Conservation (phyloP, 2,888 invertebrate species). For the Nomada hirtipes region DNA sequence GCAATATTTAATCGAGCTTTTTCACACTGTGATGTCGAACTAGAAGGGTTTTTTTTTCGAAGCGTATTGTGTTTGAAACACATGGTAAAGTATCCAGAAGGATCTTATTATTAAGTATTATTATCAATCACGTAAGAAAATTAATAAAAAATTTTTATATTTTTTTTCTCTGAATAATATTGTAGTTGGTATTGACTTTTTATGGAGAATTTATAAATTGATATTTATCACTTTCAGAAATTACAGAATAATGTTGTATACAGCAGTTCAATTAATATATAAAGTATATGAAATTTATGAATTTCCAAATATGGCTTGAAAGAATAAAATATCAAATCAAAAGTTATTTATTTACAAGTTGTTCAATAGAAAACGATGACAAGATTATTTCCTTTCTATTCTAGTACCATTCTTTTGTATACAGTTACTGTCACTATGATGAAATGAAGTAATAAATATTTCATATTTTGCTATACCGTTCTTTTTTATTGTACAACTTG, state of each 20-base stretch:
- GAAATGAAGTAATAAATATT: conserved; percentile 22
- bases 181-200: conserved; percentile 9
- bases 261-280: conserved; percentile 46
- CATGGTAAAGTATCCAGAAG: conserved; percentile 42
- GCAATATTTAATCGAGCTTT: conserved; percentile 59
- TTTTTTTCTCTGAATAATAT: conserved; percentile 8
- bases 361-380: conserved; percentile 47
- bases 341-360: conserved; percentile 55
- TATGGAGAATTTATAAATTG: conserved; percentile 32
- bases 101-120: conserved; percentile 43
- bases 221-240: conserved; percentile 51
- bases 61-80: conserved; percentile 39
- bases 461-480: conserved; percentile 34
- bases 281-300: conserved; percentile 41
- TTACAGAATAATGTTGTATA: conserved; percentile 45
- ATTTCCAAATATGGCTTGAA: conserved; percentile 47
- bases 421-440: conserved; percentile 9
- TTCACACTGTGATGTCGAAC: conserved; percentile 55
- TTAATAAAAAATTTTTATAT: conserved; percentile 7
- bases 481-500: conserved; percentile 51
- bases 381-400: conserved; percentile 25
- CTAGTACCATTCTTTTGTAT: conserved; percentile 15
- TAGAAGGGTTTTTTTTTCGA: conserved; percentile 39
- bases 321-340: conserved; percentile 41
- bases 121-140: conserved; percentile 17